Evolutionary conservation across 1,140 invertebrate genomes (phyloP).

Genomic region (Zaprionus capensis): DNA sequence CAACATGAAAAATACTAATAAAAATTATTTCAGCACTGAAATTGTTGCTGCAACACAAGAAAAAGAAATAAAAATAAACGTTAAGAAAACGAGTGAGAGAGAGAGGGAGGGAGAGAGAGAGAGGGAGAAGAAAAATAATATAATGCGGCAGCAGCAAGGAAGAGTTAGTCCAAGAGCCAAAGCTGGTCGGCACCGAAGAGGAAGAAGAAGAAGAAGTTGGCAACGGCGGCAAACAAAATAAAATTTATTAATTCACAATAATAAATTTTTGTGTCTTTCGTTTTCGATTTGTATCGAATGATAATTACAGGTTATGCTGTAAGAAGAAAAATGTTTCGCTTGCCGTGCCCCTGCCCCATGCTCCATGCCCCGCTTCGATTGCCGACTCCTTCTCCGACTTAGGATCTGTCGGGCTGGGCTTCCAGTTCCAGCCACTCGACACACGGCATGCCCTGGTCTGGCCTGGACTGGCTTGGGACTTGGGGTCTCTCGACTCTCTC

Average conservation of each 20-base stretch:
- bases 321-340: conserved; percentile 67
- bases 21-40: conserved; percentile 51
- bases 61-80: conserved; percentile 40
- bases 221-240: conserved; percentile 50
- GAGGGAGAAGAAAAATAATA: conserved; percentile 26
- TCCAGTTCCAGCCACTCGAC: background rate
- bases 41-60: conserved; percentile 28
- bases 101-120: background rate
- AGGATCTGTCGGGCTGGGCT: conserved; percentile 4
- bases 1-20: conserved; percentile 41
- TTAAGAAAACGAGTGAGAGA: conserved; percentile 12
- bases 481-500: background rate
- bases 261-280: conserved; percentile 79
- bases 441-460: background rate
- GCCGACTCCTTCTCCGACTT: background rate
- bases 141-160: conserved; percentile 31
- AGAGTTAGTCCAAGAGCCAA: conserved; percentile 12
- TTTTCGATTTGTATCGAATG: conserved; percentile 79
- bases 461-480: background rate
- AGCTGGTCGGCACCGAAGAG: too few species aligned
- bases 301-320: conserved; percentile 73
- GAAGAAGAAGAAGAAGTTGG: conserved; percentile 7
- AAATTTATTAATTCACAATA: conserved; percentile 80
- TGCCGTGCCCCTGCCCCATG: conserved; percentile 25
- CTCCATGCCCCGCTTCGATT: conserved; percentile 1